phyloP scores from a whole-genome alignment of 2,113 vertebrate species.

The Dromas ardeola region DNA sequence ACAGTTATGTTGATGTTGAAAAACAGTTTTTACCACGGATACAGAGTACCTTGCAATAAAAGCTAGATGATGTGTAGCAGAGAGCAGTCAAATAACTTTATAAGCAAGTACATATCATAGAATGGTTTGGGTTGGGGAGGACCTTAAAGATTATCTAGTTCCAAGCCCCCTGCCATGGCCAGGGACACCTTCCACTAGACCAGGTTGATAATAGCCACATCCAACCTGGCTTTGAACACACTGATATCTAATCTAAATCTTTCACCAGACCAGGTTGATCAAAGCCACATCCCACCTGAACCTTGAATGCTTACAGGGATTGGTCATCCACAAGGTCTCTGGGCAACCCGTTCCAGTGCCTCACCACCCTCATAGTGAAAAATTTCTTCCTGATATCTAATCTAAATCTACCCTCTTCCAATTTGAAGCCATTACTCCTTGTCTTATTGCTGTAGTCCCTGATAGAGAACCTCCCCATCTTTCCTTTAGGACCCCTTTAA shows the following conservation, averaged over 20 bases:
- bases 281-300: background rate
- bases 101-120: background rate
- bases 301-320: background rate
- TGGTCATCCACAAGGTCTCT: rapidly evolving
- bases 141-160: background rate
- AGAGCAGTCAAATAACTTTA: background rate
- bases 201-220: background rate
- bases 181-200: background rate
- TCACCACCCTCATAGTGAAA: background rate
- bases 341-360: background rate
- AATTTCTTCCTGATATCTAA: background rate
- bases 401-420: background rate
- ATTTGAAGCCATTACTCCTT: background rate
- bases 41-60: background rate
- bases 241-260: too few species aligned
- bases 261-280: background rate
- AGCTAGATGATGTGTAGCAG: background rate
- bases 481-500: background rate
- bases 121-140: background rate
- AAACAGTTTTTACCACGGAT: background rate
- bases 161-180: rapidly evolving
- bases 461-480: background rate
- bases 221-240: too few species aligned
- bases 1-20: background rate
- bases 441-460: rapidly evolving